Evolutionary conservation across 2,797 vertebrate genomes (phyloP), one percentile per base, ranked within the genome.

Genomic region (Bovichtus diacanthus): DNA sequence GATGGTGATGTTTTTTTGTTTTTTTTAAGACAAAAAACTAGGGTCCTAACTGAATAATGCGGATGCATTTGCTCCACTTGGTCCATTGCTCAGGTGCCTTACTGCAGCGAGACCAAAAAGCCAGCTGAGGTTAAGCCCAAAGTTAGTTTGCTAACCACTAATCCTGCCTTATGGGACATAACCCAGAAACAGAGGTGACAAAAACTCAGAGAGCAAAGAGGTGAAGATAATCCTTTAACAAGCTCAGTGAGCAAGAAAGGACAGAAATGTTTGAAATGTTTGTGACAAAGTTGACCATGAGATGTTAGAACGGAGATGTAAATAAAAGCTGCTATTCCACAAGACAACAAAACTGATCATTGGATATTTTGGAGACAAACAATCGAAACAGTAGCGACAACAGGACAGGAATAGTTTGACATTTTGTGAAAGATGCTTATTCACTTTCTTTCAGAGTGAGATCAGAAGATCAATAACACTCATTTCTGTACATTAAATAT

Each of bases 151-250:
- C 64, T 49, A 64, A 73, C 70, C 67, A 43, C 75, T 78, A 77
- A 81, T 83, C 76, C 63, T 51, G 9, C 54, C 63, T 78, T 53
- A 11, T 77, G 81, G 56, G 77, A 77, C 65, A 53, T 41, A 65
- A 85, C 78, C 76, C 68, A 78, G 84, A 86, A 86, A 84, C 62
- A 75, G 73, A 76, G 72, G 81, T 65, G 70, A 81, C 74, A 81
- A 73, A 86, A 76, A 68, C 44, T 49, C 43, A 51, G 29, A 77
- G 44, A 62, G 63, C 60, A 59, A 62, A 67, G 78, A 83, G 82
- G 76, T 87, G 79, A 71, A 80, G 62, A 81, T 87, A 81, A 88
- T 84, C 81, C 81, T 74, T 70, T 65, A 71, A 72, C 59, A 80
- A 80, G 71, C 66, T 70, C 80, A 85, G 71, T 9, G 4, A 53